phyloP scores from a whole-genome alignment of 2,888 invertebrate genomes.

The Cheilosia soror region DNA sequence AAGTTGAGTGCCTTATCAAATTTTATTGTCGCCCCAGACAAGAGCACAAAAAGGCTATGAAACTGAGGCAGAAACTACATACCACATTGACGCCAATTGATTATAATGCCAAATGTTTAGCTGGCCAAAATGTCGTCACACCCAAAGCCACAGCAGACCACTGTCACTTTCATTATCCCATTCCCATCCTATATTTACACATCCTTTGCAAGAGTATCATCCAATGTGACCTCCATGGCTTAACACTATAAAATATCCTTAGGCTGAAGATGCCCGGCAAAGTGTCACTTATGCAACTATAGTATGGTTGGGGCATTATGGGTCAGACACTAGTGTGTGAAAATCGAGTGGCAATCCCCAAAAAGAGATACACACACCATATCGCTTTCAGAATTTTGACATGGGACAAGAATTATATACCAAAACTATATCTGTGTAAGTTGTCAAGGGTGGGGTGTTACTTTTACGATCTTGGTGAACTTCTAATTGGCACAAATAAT shows the following conservation, averaged over 20 bases:
- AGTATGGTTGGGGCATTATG: slow-evolving; percentile 24
- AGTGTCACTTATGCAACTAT: slow-evolving; percentile 63
- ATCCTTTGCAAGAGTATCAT: slow-evolving; percentile 30
- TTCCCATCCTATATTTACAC: slow-evolving; percentile 1
- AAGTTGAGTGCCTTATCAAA: slow-evolving; percentile 47
- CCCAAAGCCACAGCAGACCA: background rate
- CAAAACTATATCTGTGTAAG: slow-evolving; percentile 4
- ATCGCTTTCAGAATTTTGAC: slow-evolving; percentile 41
- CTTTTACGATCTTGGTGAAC: slow-evolving; percentile 27
- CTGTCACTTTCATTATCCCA: slow-evolving; percentile 45
- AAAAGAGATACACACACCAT: slow-evolving; percentile 14
- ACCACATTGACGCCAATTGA: slow-evolving; percentile 57
- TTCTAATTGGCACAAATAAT: slow-evolving; percentile 63
- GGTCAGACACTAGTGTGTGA: slow-evolving; percentile 14
- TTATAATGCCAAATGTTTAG: slow-evolving; percentile 57
- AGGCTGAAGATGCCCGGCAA: slow-evolving; percentile 54
- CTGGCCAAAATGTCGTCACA: slow-evolving; percentile 42
- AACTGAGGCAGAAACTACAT: slow-evolving; percentile 34
- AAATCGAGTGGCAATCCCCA: slow-evolving; percentile 20
- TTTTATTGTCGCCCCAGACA: slow-evolving; percentile 20
- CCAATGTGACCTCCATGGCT: slow-evolving; percentile 57
- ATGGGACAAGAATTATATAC: slow-evolving; percentile 15
- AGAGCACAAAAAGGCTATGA: slow-evolving; percentile 40
- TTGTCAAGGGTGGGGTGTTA: background rate
- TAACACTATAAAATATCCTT: slow-evolving; percentile 66